A percentile compares a stretch with the other conserved stretches of the same genome.
Evolutionary conservation across 2,888 invertebrate genomes (phyloP).

Genomic region (Xestia c-nigrum): DNA sequence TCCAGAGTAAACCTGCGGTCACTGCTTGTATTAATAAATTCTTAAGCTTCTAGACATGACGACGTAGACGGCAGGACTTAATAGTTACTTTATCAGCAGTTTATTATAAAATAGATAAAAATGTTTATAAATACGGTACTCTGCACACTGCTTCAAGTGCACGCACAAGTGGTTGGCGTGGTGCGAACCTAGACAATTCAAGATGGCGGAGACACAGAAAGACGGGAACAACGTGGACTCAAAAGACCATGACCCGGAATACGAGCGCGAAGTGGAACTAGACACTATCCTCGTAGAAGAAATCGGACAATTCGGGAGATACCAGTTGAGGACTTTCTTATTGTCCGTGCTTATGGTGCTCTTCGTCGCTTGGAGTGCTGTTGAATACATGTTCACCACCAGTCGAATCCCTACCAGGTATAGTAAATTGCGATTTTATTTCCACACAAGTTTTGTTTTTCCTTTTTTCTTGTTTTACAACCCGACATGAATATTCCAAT

Average conservation of each 20-base stretch:
- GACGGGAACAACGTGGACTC: constrained; percentile 26
- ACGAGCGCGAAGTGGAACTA: constrained; percentile 70
- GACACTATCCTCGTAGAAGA: constrained; percentile 81
- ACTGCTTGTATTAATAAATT: constrained; percentile 29
- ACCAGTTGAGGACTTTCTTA: constrained; percentile 75
- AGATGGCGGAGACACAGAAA: constrained; percentile 31
- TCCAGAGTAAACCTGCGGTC: background rate
- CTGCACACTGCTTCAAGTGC: constrained; percentile 11
- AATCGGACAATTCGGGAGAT: constrained; percentile 82
- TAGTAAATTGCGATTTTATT: background rate
- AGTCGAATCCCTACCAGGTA: constrained; percentile 82
- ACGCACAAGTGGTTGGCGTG: constrained; percentile 34
- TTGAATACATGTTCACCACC: constrained; percentile 83
- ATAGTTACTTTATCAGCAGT: constrained; percentile 54
- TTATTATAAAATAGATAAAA: constrained; percentile 53
- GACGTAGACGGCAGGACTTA: constrained; percentile 32
- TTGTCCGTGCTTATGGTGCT: constrained; percentile 74
- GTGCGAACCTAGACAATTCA: background rate
- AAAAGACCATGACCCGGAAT: constrained; percentile 2
- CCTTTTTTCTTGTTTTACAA: background rate
- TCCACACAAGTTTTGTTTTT: accelerated
- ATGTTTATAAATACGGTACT: constrained; percentile 30
- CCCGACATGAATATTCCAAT: too few relatives aligned
- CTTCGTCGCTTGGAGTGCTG: constrained; percentile 78
- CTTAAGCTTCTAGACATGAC: constrained; percentile 41